Evolutionary conservation across 1,140 invertebrate species (phyloP).

Genomic region (Monomorium pharaonis): DNA sequence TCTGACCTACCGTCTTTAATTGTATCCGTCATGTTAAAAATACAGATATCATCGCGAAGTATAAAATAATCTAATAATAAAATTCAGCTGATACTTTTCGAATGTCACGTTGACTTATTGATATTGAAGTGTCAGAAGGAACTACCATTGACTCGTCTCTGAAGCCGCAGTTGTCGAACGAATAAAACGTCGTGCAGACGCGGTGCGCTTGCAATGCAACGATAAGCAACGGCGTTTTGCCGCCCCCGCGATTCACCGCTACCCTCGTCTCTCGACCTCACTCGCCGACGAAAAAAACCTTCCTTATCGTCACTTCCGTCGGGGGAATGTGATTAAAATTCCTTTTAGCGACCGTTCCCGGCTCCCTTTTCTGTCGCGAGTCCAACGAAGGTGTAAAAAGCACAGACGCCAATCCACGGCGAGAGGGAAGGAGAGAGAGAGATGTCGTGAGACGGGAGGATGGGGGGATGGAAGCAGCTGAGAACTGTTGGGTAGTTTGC

Average conservation of each 20-base stretch:
- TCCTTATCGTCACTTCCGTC: slow-evolving; percentile 74
- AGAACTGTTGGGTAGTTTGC: slow-evolving; percentile 37
- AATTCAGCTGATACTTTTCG: neutral
- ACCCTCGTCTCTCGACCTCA: neutral
- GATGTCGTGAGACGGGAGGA: neutral
- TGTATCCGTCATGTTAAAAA: neutral
- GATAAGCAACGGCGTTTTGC: slow-evolving; percentile 35
- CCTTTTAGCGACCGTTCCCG: slow-evolving; percentile 75
- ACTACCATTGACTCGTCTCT: neutral
- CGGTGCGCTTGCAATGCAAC: neutral
- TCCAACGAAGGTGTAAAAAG: slow-evolving; percentile 59
- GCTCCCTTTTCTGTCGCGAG: slow-evolving; percentile 53
- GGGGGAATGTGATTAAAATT: slow-evolving; percentile 80
- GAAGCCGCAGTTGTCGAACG: neutral
- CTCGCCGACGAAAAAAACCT: slow-evolving; percentile 44
- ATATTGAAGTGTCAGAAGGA: slow-evolving; percentile 7
- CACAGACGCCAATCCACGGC: slow-evolving; percentile 17
- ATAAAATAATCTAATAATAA: slow-evolving; percentile 6
- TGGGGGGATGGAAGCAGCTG: neutral
- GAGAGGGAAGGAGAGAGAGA: neutral
- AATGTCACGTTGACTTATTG: neutral
- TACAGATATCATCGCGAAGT: neutral
- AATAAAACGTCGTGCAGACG: neutral
- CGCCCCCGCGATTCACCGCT: neutral
- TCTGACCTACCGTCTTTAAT: neutral